Evolutionary conservation across 1,140 invertebrate species (phyloP), one percentile per base, ranked within the genome.

Genomic region (Halesus radiatus): DNA sequence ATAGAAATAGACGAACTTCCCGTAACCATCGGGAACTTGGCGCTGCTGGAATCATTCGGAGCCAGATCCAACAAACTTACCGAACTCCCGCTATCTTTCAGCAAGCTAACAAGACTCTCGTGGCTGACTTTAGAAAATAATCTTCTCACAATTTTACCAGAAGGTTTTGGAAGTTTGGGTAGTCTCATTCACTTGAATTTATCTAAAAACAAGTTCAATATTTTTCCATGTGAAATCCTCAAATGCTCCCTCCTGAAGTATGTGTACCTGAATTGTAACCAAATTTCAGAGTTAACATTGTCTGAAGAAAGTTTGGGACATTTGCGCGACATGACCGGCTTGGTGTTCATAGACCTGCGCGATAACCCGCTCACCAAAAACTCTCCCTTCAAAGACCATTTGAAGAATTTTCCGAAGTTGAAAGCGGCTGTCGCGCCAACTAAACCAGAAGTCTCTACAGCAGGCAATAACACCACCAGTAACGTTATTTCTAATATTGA

Each of bases 51-150:
- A 18, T 18, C 53, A 8, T 56, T 74, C 10, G 70, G 70, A n/a
- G 70, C 70, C 15, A 53, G 70, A 54, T 13, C 13, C n/a, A 74
- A 74, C 18, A 53, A 74, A 74, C 23, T 74, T 8, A 29, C 22
- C 15, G 26, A 74, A 56, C 23, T 74, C 1, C 70, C 70, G 0
- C 8, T 8, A 18, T 53, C 70, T 15, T 74, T 74, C 16, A 29
- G 5, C 4, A 54, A 74, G 8, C 53, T 74, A 0, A 54, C 22
- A 29, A 7, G 22, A 23, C 52, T 74, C 3, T 8, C 20, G 8
- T 74, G 70, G 70, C 22, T 74, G 3, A 74, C 70, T 16, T 26
- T 74, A 5, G 70, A 74, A 74, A 74, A 74, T 23, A 74, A 74
- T 29, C 52, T 22, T 18, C n/a, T 74, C 8, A 8, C 8, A n/a